These are phyloP conservation scores for Drosophila nigromelanica DNA, from an alignment of 1,140 invertebrate species.

Conservation along the genomic window DNA sequence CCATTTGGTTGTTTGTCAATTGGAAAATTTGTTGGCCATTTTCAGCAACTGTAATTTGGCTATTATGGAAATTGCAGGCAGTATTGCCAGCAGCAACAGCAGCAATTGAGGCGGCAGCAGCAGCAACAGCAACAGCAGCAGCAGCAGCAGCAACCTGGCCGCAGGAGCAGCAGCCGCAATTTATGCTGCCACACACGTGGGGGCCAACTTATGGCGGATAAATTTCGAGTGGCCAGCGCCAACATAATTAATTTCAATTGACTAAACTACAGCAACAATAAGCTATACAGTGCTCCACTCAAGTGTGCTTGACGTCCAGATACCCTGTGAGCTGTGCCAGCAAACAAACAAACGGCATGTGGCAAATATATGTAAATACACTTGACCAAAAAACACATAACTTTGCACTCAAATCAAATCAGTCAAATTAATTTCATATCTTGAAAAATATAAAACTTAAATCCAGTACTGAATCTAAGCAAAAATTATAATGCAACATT, in stretches of 20 bases:
- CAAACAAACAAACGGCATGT: too few relatives aligned
- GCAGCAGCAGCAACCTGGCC: background rate
- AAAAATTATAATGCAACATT: too few relatives aligned
- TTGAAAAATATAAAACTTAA: too few relatives aligned
- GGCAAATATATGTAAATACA: too few relatives aligned
- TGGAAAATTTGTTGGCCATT: constrained; percentile 53
- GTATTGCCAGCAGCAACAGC: constrained; percentile 14
- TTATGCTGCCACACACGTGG: constrained; percentile 74
- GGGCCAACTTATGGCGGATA: constrained; percentile 74
- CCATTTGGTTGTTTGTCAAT: constrained; percentile 58
- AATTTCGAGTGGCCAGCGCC: constrained; percentile 50
- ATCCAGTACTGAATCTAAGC: too few relatives aligned
- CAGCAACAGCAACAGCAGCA: constrained; percentile 1
- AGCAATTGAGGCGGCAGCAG: constrained; percentile 6
- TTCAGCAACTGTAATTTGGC: constrained; percentile 56
- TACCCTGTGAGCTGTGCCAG: background rate
- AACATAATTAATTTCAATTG: constrained; percentile 81
- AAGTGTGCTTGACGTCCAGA: background rate
- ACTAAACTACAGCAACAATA: constrained; percentile 31
- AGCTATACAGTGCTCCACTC: background rate
- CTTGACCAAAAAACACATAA: too few relatives aligned
- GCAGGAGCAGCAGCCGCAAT: constrained; percentile 32
- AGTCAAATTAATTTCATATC: too few relatives aligned
- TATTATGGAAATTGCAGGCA: constrained; percentile 69
- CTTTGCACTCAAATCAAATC: too few relatives aligned